A percentile compares a stretch with the other conserved stretches of the same genome.
These are phyloP conservation scores for Caenorhabditis japonica DNA, from an alignment of 2,888 invertebrate species.

Conservation along the genomic window DNA sequence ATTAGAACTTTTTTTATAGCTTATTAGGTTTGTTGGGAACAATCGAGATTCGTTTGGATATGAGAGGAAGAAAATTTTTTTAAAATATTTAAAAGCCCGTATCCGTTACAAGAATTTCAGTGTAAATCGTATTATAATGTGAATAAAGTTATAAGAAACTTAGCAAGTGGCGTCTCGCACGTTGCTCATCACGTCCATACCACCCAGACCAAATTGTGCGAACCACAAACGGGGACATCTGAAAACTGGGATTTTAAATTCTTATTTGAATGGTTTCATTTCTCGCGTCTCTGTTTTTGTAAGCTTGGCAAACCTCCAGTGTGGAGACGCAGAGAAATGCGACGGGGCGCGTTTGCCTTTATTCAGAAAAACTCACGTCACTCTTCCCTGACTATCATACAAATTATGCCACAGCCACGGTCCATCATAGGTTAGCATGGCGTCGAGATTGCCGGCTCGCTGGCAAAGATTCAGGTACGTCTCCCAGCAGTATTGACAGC, in stretches of 20 bases:
- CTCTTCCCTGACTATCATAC: constrained; percentile 27
- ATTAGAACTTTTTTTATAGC: no score
- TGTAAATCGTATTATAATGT: constrained; percentile 13
- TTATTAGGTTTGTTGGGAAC: constrained; percentile 22
- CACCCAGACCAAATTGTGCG: constrained; percentile 42
- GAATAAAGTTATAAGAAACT: not conserved
- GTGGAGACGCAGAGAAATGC: no score
- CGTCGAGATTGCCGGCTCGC: constrained; percentile 15
- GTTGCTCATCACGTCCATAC: constrained; percentile 20
- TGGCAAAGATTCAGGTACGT: constrained; percentile 42
- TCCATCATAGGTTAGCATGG: constrained; percentile 20
- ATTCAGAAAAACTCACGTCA: constrained; percentile 44
- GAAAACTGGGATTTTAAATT: constrained; percentile 23
- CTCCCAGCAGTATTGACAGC: constrained; percentile 44
- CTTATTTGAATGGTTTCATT: not conserved
- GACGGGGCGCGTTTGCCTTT: no score
- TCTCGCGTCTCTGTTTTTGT: no score
- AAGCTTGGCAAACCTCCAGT: no score
- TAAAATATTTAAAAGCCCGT: no score
- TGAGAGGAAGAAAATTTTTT: no score
- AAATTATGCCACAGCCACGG: constrained; percentile 51
- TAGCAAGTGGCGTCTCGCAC: constrained; percentile 17
- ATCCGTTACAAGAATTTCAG: constrained; percentile 32
- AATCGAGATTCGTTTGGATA: not conserved
- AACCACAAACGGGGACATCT: constrained; percentile 53